Evolutionary conservation across 2,797 vertebrate species (phyloP).

Genomic region (Allobates femoralis): DNA sequence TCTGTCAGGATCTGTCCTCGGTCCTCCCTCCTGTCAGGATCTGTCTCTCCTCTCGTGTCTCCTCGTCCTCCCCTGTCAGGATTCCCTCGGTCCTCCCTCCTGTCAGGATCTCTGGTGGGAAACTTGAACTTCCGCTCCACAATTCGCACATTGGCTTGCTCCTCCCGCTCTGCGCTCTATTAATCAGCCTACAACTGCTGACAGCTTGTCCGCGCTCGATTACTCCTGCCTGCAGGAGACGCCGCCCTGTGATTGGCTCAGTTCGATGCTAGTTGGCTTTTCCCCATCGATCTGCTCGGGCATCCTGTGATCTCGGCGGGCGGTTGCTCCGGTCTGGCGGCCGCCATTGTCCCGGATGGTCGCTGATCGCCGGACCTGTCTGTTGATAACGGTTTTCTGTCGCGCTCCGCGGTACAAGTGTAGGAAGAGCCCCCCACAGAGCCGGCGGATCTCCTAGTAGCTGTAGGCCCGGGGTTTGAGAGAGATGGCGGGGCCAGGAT

Average conservation of each 20-base stretch:
- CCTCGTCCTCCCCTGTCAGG: no score
- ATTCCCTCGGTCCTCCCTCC: no score
- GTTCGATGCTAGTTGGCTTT: slow-evolving; percentile 46
- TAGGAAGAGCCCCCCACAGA: no score
- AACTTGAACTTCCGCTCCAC: neutral
- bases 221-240: neutral
- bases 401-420: neutral
- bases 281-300: slow-evolving; percentile 42
- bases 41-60: no score
- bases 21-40: no score
- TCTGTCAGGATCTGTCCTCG: no score
- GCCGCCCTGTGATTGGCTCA: slow-evolving; percentile 60
- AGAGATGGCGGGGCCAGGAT: no score
- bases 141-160: neutral
- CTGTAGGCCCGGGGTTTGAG: no score
- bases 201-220: slow-evolving; percentile 31
- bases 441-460: no score
- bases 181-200: neutral
- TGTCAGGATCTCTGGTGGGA: neutral
- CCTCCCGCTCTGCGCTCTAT: neutral
- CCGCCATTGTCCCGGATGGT: slow-evolving; percentile 60
- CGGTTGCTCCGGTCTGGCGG: slow-evolving; percentile 53
- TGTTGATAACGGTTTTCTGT: neutral
- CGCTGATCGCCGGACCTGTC: slow-evolving; percentile 11
- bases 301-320: slow-evolving; percentile 37